A percentile compares a stretch with the other conserved stretches of the same genome.
Conservation (phyloP, 2,113 vertebrate genomes). For the Gambusia affinis region DNA sequence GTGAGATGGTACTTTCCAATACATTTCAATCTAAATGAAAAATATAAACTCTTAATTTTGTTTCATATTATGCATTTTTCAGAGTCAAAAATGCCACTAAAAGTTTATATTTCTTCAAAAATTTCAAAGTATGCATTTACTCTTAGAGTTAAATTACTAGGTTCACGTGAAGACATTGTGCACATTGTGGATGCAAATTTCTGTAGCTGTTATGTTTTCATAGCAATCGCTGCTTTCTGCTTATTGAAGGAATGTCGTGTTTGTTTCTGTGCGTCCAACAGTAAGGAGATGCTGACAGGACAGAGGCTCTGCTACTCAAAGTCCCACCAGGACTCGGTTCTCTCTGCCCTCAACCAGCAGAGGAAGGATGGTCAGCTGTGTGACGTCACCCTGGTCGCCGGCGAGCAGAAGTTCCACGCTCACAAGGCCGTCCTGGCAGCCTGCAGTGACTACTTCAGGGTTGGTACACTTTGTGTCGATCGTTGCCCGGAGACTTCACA, state of each 20-base stretch:
- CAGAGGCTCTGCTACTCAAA: constrained; percentile 96
- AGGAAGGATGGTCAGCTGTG: constrained; percentile 94
- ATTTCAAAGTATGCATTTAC: too few relatives aligned
- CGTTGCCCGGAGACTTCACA: too few relatives aligned
- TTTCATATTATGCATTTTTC: too few relatives aligned
- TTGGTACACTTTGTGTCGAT: constrained; percentile 73
- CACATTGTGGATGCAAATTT: neutral
- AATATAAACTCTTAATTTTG: neutral
- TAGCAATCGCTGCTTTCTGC: neutral
- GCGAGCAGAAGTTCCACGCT: constrained; percentile 95
- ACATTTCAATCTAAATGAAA: neutral
- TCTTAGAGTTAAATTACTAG: too few relatives aligned
- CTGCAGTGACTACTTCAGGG: constrained; percentile 97
- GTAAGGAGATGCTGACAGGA: constrained; percentile 95
- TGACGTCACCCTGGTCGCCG: constrained; percentile 93
- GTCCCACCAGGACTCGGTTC: constrained; percentile 92
- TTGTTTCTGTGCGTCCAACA: constrained; percentile 63
- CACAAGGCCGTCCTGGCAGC: constrained; percentile 96
- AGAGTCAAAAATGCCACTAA: neutral
- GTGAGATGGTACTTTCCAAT: neutral
- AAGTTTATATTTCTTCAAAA: neutral
- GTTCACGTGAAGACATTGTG: neutral
- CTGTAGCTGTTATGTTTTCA: neutral
- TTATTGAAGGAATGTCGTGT: neutral
- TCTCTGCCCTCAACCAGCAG: constrained; percentile 95